Evolutionary conservation across 1,140 invertebrate genomes (phyloP).

Genomic region (Vanessa tameamea): DNA sequence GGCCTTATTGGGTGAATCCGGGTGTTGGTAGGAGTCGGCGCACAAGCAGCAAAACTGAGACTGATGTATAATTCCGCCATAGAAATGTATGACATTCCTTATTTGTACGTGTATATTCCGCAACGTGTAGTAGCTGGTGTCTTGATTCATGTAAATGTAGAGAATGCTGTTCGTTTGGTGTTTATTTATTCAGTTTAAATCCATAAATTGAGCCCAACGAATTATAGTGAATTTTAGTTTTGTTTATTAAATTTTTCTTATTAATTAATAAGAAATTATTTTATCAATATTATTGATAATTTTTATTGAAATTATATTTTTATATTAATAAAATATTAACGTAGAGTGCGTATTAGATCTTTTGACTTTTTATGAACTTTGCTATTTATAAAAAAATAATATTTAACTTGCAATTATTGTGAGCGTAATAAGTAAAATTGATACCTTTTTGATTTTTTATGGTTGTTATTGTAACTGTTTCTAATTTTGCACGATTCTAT

Average conservation of each 20-base stretch:
- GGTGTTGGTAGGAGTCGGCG: constrained; percentile 61
- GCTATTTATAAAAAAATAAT: too few species aligned
- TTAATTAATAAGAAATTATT: not conserved
- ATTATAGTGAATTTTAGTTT: constrained; percentile 12
- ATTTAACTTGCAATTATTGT: too few species aligned
- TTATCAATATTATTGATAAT: too few species aligned
- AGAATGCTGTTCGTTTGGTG: constrained; percentile 3
- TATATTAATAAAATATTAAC: too few species aligned
- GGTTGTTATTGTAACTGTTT: not conserved
- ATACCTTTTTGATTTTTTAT: not conserved
- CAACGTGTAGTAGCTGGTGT: constrained; percentile 17
- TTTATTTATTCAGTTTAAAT: constrained; percentile 2
- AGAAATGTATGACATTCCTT: constrained; percentile 54
- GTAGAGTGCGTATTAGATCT: too few species aligned
- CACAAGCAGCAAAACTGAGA: constrained; percentile 81
- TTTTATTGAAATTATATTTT: too few species aligned
- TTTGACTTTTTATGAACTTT: too few species aligned
- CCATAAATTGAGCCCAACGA: constrained; percentile 3
- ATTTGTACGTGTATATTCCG: constrained; percentile 37
- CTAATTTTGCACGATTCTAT: too few species aligned
- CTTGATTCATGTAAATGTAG: constrained; percentile 3
- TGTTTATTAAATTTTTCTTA: not conserved
- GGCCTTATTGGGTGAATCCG: constrained; percentile 81
- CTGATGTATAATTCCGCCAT: constrained; percentile 77
- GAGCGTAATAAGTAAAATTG: too few species aligned